Evolutionary conservation across 2,113 vertebrate genomes (phyloP).

Genomic region (Noturus placidus): DNA sequence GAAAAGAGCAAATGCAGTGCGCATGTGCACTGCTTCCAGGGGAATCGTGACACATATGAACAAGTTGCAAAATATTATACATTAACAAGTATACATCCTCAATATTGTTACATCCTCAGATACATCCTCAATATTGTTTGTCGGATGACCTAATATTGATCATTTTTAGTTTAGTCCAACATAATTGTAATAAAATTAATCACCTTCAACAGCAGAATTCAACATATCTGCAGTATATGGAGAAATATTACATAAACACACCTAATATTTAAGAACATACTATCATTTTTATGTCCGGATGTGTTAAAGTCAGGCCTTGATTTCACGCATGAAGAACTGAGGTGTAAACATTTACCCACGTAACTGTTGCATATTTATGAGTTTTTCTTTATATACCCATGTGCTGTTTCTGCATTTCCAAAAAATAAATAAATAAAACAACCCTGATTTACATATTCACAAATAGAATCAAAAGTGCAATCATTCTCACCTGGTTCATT

Average conservation of each 20-base stretch:
- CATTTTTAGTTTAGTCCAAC: not conserved
- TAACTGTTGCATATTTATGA: constrained; percentile 11
- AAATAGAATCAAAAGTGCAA: constrained; percentile 53
- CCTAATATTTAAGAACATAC: not conserved
- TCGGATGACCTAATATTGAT: not conserved
- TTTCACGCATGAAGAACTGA: not conserved
- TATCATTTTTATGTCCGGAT: not conserved
- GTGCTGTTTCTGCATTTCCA: constrained; percentile 28
- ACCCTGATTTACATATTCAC: constrained; percentile 46
- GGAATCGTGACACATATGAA: too few relatives aligned
- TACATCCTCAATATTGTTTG: too few relatives aligned
- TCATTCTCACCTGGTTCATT: constrained; percentile 57
- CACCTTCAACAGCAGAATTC: not conserved
- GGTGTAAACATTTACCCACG: not conserved
- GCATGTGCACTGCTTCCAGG: too few relatives aligned
- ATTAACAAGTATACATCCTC: not conserved
- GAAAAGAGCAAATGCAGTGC: too few relatives aligned
- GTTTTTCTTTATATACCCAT: not conserved
- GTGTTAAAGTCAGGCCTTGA: not conserved
- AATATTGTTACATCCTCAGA: too few relatives aligned
- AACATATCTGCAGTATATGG: not conserved
- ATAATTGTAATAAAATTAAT: not conserved
- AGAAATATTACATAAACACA: not conserved
- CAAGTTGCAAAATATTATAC: too few relatives aligned
- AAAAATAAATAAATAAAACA: constrained; percentile 30